These are phyloP conservation scores for Volucella zonaria DNA, from an alignment of 2,888 invertebrate species.

Conservation along the genomic window DNA sequence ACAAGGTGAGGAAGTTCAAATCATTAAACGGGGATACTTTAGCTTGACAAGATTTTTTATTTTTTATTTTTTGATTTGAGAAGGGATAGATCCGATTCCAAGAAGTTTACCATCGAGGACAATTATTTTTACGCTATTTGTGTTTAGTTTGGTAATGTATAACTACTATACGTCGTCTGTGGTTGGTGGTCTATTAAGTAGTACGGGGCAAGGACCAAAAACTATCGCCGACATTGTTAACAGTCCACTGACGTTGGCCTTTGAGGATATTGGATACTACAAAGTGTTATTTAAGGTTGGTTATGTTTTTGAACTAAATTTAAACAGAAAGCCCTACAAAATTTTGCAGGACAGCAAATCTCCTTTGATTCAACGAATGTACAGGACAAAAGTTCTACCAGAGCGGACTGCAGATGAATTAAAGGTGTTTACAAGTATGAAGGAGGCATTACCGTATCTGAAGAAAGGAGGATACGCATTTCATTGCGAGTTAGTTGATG, in stretches of 20 bases:
- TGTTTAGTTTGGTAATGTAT: slow-evolving; percentile 80
- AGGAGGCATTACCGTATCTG: slow-evolving; percentile 82
- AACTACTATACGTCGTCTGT: slow-evolving; percentile 82
- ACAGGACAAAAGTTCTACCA: slow-evolving; percentile 77
- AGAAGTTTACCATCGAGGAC: slow-evolving; percentile 77
- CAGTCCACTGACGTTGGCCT: slow-evolving; percentile 79
- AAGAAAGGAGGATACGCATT: slow-evolving; percentile 83
- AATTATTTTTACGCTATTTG: slow-evolving; percentile 77
- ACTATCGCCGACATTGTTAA: slow-evolving; percentile 78
- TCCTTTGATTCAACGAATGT: slow-evolving; percentile 75
- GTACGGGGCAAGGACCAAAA: slow-evolving; percentile 79
- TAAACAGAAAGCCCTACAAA: neutral
- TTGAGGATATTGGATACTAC: slow-evolving; percentile 81
- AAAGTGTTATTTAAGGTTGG: slow-evolving; percentile 80
- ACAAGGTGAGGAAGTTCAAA: slow-evolving; percentile 75
- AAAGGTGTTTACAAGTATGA: slow-evolving; percentile 77
- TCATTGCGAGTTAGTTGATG: slow-evolving; percentile 83
- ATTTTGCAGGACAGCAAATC: slow-evolving; percentile 77
- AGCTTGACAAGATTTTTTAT: neutral
- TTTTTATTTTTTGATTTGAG: neutral
- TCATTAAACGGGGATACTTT: neutral
- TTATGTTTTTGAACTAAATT: neutral
- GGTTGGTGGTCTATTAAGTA: slow-evolving; percentile 80
- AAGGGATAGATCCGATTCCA: slow-evolving; percentile 79
- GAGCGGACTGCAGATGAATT: slow-evolving; percentile 76